Percentiles rank a stretch among this genome's conserved stretches.
Evolutionary conservation across 2,888 invertebrate genomes (phyloP).

Genomic region (Pandemis corylana): DNA sequence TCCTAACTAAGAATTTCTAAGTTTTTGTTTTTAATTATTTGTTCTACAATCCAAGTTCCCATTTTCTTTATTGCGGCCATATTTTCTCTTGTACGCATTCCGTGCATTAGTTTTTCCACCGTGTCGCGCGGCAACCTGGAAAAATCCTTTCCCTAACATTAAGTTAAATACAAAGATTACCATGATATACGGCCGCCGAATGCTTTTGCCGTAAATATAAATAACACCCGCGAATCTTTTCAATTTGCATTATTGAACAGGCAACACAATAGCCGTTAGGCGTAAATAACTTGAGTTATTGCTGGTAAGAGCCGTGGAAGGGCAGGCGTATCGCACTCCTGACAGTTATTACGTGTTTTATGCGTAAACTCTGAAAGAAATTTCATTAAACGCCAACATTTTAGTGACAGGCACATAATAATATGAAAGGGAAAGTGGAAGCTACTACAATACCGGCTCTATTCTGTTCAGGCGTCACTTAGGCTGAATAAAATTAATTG

Average conservation of each 20-base stretch:
- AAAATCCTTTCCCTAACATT: conserved; percentile 11
- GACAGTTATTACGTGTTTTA: conserved; percentile 77
- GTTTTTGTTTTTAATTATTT: background rate
- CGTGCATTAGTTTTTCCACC: background rate
- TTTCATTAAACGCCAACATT: conserved; percentile 68
- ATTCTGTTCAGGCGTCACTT: conserved; percentile 1
- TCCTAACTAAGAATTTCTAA: background rate
- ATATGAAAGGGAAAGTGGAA: conserved; percentile 51
- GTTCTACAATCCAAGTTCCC: background rate
- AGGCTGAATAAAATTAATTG: conserved; percentile 26
- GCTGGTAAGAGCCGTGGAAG: conserved; percentile 62
- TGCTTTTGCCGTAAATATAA: conserved; percentile 24
- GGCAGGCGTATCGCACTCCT: conserved; percentile 62
- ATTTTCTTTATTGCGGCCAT: background rate
- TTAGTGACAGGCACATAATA: conserved; percentile 62
- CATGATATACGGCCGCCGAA: conserved; percentile 11
- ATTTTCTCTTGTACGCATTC: background rate
- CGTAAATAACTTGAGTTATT: conserved; percentile 73
- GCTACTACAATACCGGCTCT: conserved; percentile 32
- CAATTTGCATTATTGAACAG: conserved; percentile 63
- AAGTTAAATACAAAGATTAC: conserved; percentile 23
- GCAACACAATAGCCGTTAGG: conserved; percentile 62
- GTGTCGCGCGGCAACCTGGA: background rate
- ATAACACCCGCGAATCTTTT: conserved; percentile 49
- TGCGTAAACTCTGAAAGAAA: conserved; percentile 66